phyloP scores from a whole-genome alignment of 2,797 vertebrate genomes.

The Morelia viridis region DNA sequence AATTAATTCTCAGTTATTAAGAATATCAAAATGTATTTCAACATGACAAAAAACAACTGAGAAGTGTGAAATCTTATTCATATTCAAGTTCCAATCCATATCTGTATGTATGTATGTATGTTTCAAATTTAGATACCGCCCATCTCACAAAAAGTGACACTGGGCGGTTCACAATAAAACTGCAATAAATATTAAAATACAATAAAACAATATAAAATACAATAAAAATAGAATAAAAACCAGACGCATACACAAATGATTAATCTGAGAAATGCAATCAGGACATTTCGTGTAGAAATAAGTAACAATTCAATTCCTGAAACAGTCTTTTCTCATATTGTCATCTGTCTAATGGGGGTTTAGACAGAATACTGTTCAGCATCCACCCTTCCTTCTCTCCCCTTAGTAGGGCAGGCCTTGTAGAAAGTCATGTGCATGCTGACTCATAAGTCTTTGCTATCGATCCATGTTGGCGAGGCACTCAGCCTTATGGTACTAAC shows the following conservation, averaged over 20 bases:
- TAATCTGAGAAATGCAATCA: not conserved
- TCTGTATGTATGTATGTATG: not conserved
- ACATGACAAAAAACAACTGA: not conserved
- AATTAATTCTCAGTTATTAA: not conserved
- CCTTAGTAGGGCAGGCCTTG: not conserved
- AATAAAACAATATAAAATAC: too few species aligned
- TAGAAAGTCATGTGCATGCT: not conserved
- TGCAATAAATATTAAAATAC: too few species aligned
- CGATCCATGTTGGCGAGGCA: not conserved
- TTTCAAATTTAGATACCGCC: too few species aligned
- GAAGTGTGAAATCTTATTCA: not conserved
- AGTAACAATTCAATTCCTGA: not conserved
- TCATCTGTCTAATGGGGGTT: slow-evolving; percentile 2
- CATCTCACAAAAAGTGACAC: too few species aligned
- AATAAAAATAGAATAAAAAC: too few species aligned
- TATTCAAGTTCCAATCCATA: not conserved
- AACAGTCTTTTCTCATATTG: not conserved
- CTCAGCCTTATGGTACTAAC: fast-evolving
- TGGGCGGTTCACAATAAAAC: too few species aligned
- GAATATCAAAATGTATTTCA: not conserved
- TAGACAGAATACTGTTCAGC: not conserved
- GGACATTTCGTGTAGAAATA: not conserved
- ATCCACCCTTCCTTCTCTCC: too few species aligned
- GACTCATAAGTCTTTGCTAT: not conserved
- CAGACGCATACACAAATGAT: too few species aligned